phyloP scores from a whole-genome alignment of 1,140 invertebrate genomes.

The Drosophila pandora region DNA sequence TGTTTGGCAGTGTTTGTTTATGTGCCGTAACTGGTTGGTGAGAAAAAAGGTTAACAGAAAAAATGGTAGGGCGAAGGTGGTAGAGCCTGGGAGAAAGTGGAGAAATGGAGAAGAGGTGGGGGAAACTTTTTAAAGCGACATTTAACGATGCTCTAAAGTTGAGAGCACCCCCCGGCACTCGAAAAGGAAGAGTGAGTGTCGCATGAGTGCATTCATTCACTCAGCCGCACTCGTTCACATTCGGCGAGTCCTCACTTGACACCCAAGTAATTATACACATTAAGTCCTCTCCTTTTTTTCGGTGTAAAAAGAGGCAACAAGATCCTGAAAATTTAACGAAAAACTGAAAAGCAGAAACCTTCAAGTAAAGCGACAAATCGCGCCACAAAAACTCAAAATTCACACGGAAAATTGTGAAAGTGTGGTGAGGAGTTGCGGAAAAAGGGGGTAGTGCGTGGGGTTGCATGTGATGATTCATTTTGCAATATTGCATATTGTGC shows the following conservation, averaged over 20 bases:
- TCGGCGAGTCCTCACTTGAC: constrained; percentile 14
- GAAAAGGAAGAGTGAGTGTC: constrained; percentile 23
- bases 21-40: constrained; percentile 69
- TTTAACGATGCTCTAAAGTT: constrained; percentile 53
- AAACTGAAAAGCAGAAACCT: constrained; percentile 1
- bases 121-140: constrained; percentile 69
- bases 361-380: constrained; percentile 51
- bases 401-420: constrained; percentile 37
- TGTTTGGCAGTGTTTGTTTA: constrained; percentile 67
- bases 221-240: neutral
- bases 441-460: constrained; percentile 6
- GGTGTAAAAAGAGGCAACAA: neutral
- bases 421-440: neutral
- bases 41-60: constrained; percentile 1
- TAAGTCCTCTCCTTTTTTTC: constrained; percentile 9
- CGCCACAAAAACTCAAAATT: constrained; percentile 69
- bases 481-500: constrained; percentile 80
- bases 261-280: constrained; percentile 1
- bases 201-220: constrained; percentile 30
- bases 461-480: constrained; percentile 55
- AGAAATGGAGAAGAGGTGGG: neutral
- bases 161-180: constrained; percentile 13
- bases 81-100: neutral
- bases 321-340: neutral
- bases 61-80: neutral